These are phyloP conservation scores for Oopsacas minuta DNA, from an alignment of 37 sponge, comb jelly and placozoan genomes.

Conservation along the genomic window DNA sequence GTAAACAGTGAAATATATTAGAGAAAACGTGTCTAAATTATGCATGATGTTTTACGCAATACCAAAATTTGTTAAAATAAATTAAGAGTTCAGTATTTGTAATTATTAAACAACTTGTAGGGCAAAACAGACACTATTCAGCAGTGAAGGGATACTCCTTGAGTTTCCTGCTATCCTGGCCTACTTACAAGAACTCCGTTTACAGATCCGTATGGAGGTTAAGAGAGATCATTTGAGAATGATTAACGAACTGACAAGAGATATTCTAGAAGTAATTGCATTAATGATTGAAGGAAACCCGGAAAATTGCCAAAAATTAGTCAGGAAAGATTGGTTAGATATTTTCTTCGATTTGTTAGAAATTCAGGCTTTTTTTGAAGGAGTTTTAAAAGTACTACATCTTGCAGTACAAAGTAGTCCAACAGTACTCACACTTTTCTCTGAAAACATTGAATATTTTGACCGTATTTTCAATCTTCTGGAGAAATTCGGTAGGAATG, in stretches of 20 bases:
- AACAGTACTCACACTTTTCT: constrained; percentile 1
- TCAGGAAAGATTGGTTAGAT: constrained; percentile 9
- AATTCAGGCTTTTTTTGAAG: not conserved
- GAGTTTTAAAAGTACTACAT: not conserved
- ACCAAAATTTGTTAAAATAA: too few species aligned
- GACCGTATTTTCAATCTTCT: not conserved
- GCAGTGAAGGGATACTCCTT: constrained; percentile 8
- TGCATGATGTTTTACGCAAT: too few species aligned
- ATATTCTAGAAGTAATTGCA: not conserved
- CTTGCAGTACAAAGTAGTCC: not conserved
- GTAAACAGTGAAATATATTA: too few species aligned
- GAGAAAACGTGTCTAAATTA: too few species aligned
- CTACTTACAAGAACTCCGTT: not conserved
- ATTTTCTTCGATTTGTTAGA: constrained; percentile 1
- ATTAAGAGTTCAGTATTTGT: not conserved
- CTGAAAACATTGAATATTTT: not conserved
- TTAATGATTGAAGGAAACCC: constrained; percentile 3
- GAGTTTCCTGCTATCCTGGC: not conserved
- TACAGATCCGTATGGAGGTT: not conserved
- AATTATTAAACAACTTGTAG: not conserved
- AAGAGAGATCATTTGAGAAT: not conserved
- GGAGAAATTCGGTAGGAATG: not conserved
- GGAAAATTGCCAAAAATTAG: not conserved
- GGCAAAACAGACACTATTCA: constrained; percentile 6
- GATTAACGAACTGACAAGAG: not conserved